Evolutionary conservation across 2,113 vertebrate genomes (phyloP).

Genomic region (Vulpes lagopus): DNA sequence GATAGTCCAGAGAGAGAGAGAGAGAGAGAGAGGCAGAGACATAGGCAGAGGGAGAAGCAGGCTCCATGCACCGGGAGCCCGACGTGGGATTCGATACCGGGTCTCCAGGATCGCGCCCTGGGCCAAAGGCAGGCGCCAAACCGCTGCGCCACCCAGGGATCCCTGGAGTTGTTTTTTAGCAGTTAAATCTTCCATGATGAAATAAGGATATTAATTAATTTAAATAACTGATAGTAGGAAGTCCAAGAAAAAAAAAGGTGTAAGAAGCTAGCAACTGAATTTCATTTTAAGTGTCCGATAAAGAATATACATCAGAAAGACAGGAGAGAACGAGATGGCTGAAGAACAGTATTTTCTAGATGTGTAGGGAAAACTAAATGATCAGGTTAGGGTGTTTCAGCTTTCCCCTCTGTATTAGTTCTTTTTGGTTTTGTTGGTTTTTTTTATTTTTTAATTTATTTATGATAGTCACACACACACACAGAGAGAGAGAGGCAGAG

Average conservation of each 20-base stretch:
- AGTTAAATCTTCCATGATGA: conserved; percentile 31
- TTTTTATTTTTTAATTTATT: no score
- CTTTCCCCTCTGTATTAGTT: not conserved
- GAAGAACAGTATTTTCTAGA: conserved; percentile 19
- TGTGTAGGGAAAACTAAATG: not conserved
- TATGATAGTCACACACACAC: no score
- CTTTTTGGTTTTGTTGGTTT: not conserved
- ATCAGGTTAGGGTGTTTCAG: not conserved
- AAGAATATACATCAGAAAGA: not conserved
- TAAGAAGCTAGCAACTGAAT: not conserved
- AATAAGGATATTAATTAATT: conserved; percentile 9
- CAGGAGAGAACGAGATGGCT: not conserved
- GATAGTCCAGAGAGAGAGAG: no score
- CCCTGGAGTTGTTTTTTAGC: not conserved
- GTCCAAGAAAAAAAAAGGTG: not conserved
- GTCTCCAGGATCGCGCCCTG: no score
- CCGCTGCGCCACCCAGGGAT: no score
- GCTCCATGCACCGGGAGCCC: no score
- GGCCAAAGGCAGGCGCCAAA: no score
- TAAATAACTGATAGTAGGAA: not conserved
- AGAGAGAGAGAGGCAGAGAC: no score
- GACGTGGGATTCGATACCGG: no score
- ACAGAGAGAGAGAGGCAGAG: no score
- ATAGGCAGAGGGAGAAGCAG: no score
- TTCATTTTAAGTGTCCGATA: not conserved